Evolutionary conservation across 2,797 vertebrate genomes (phyloP).

Genomic region (Tenualosa thibaudeaui): DNA sequence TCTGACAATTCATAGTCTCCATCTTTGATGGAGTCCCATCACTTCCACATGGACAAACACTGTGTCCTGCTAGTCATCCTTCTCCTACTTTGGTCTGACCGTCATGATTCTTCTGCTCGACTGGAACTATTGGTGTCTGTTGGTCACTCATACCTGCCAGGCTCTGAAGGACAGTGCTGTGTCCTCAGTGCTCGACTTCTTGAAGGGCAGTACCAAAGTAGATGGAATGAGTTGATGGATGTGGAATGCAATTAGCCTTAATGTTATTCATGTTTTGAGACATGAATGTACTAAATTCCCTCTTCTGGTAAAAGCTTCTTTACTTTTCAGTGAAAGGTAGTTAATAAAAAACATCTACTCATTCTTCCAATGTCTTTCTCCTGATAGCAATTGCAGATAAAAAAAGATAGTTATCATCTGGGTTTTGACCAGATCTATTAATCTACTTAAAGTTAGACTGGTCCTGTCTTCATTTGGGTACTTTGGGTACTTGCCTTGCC

Average conservation of each 20-base stretch:
- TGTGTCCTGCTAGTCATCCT: conserved; percentile 48
- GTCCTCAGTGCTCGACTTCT: conserved; percentile 35
- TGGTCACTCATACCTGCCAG: conserved; percentile 49
- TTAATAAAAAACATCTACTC: no score
- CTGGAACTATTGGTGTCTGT: conserved; percentile 59
- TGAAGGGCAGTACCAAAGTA: conserved; percentile 24
- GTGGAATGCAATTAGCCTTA: neutral
- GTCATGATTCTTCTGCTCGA: conserved; percentile 56
- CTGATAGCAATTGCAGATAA: no score
- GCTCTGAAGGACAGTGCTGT: conserved; percentile 37
- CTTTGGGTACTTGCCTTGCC: no score
- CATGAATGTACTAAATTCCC: no score
- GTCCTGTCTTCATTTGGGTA: no score
- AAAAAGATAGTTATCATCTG: no score
- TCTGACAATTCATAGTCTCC: conserved; percentile 28
- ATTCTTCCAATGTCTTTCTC: no score
- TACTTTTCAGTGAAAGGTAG: no score
- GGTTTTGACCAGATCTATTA: no score
- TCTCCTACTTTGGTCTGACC: conserved; percentile 47
- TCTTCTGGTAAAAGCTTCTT: no score
- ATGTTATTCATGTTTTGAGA: neutral
- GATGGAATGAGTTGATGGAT: conserved; percentile 34
- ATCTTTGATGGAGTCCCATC: neutral
- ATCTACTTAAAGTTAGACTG: no score
- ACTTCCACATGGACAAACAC: conserved; percentile 35